phyloP scores from a whole-genome alignment of 2,797 vertebrate genomes.

The Silurus aristotelis region DNA sequence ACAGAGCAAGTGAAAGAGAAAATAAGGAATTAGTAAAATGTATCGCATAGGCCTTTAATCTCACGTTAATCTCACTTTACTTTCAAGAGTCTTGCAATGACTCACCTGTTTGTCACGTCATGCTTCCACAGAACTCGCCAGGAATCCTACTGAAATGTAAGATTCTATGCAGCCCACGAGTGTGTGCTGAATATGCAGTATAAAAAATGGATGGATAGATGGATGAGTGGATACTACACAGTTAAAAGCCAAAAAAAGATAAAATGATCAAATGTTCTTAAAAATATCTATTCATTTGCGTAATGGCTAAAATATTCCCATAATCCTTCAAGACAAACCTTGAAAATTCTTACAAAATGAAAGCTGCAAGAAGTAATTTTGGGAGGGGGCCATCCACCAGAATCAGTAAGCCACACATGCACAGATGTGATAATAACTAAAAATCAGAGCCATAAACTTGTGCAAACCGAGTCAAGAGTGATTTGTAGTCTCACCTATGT shows the following conservation, averaged over 20 bases:
- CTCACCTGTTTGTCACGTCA: slow-evolving; percentile 15
- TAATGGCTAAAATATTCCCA: neutral
- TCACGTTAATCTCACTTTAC: slow-evolving; percentile 31
- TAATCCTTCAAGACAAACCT: neutral
- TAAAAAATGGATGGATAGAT: too few species aligned
- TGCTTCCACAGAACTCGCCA: neutral
- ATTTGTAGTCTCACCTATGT: too few species aligned
- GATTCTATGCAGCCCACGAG: too few species aligned
- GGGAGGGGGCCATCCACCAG: too few species aligned
- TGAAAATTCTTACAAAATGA: neutral
- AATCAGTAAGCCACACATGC: too few species aligned
- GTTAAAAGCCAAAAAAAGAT: neutral
- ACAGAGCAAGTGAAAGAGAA: slow-evolving; percentile 6
- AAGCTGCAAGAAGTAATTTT: too few species aligned
- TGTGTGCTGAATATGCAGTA: too few species aligned
- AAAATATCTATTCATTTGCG: neutral
- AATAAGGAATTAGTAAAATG: slow-evolving; percentile 19
- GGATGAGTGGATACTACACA: too few species aligned
- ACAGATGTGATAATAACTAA: too few species aligned
- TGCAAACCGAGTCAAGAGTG: too few species aligned
- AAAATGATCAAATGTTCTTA: neutral
- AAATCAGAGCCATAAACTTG: too few species aligned
- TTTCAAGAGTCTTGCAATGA: neutral
- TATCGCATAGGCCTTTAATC: neutral
- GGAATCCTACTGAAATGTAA: neutral